Base-by-base conservation (phyloP, 2,888 invertebrate genomes). In the Vesta saturnalis region DNA sequence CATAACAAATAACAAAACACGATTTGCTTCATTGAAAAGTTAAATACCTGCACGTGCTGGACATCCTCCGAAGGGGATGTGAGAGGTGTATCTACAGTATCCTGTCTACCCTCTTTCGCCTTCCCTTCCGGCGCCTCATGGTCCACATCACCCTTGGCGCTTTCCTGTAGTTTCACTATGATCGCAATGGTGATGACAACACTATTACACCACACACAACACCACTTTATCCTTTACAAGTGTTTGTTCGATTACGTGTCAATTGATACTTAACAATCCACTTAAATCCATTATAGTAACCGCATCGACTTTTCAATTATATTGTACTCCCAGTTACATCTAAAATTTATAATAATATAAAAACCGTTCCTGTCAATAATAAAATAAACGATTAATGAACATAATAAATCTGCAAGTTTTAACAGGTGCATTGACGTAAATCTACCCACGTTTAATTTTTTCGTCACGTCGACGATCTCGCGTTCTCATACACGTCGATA, bases 91-190 rank as follows among this genome's bases (percentile, higher is more conserved):
- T 83, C 83, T 78, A 88, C 88, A 69, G 86, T 83, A 80, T 88
- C 89, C 81, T 87, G 88, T 83, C 87, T 87, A 73, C 82, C 85
- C 78, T 83, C 87, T 85, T 89, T 89, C 86, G 88, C 88, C 85
- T 89, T 89, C 84, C 83, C 85, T 86, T 88, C 88, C 85, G 88
- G 86, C 85, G 87, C 87, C 74, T 85, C 87, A 84, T 84, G 86
- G 83, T 87, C 88, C 84, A 87, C 88, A 88, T 88, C 87, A 83
- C 83, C 86, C 82, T 87, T 87, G 79, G 86, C 84, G 71, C 75
- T 79, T 85, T 89, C 89, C 84, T 89, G 89, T 83, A 89, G 87
- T 85, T 89, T 86, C 89, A 90, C 89, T 87, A 89, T 90, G 89
- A 87, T 87, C 84, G 87, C 89, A 81, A 85, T 88, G 83, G 76